phyloP scores from a whole-genome alignment of 2,113 vertebrate species.

The Phylloscopus trochiloides region DNA sequence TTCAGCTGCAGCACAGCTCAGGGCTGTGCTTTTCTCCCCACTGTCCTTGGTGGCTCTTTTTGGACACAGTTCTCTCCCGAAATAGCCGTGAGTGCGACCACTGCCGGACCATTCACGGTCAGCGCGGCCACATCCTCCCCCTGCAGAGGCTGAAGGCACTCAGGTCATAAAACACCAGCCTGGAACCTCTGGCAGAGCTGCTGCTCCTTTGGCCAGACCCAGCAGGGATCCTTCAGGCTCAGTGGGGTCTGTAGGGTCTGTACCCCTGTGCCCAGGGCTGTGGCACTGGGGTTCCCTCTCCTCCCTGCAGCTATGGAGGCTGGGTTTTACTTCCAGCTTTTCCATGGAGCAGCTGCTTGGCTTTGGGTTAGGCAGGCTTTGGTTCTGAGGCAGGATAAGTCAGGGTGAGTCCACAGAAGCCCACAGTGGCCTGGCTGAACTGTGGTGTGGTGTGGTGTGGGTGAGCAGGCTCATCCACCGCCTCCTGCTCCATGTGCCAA shows the following conservation, averaged over 20 bases:
- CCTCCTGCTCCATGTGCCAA: neutral
- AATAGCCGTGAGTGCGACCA: neutral
- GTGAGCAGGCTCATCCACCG: fast-evolving
- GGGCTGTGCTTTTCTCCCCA: neutral
- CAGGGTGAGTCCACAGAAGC: neutral
- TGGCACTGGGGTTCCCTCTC: neutral
- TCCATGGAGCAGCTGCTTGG: neutral
- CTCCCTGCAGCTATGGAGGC: neutral
- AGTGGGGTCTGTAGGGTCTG: neutral
- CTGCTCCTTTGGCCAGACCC: neutral
- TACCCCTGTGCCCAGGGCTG: fast-evolving
- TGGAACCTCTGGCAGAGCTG: fast-evolving
- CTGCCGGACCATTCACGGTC: neutral
- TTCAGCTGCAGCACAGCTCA: neutral
- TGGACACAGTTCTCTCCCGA: neutral
- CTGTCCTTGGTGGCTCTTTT: neutral
- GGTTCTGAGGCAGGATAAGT: neutral
- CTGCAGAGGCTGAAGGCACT: neutral
- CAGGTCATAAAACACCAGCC: neutral
- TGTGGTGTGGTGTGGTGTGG: fast-evolving
- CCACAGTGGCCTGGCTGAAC: fast-evolving
- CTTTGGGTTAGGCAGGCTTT: neutral
- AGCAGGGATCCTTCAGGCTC: neutral
- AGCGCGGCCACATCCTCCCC: neutral
- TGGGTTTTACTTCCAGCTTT: neutral